Evolutionary conservation across 1,140 invertebrate genomes (phyloP), one percentile per base, ranked within the genome.

Genomic region (Atta colombica): DNA sequence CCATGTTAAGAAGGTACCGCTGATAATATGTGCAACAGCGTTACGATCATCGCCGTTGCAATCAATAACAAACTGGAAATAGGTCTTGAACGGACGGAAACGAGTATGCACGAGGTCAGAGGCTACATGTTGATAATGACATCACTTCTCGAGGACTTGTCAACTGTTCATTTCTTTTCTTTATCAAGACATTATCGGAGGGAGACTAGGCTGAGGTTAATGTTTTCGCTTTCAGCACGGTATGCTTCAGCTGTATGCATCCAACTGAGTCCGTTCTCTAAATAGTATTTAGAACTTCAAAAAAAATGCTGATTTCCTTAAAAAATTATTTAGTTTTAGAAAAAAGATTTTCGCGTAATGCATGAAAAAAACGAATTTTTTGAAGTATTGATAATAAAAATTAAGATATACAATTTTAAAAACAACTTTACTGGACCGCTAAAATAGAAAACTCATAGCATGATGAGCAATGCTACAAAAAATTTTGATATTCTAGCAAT

Each of bases 91-190:
- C 45, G 61, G 2, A 66, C 61, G 58, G 77, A 80, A 86, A 81
- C 39, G 77, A 68, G 58, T 35, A 55, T 51, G 77, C 87, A 86
- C 61, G 89, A 80, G 90, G 90, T 91, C 85, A 90, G 58, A 91
- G 90, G 89, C 68, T 88, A 87, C 60, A 74, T 25, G 78, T 84
- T 88, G 87, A 90, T 90, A 87, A 69, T 91, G 89, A 91, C 89
- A 77, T 91, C 90, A 91, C 69, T 78, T 58, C 74, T 51, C 65
- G 74, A 85, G 65, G 77, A 78, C 61, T 68, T 45, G 63, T 86
- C 77, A 66, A 58, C 16, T 25, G 85, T 68, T 31, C 77, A 74
- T 74, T 87, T 74, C 86, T 87, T 74, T 74, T 87, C 63, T 84
- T 78, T 72, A 77, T 87, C 86, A n/a, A 18, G 53, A 21, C 51